A percentile compares a stretch with the other conserved stretches of the same genome.
Evolutionary conservation across 1,140 invertebrate genomes (phyloP).

Genomic region (Brachystomella parvula): DNA sequence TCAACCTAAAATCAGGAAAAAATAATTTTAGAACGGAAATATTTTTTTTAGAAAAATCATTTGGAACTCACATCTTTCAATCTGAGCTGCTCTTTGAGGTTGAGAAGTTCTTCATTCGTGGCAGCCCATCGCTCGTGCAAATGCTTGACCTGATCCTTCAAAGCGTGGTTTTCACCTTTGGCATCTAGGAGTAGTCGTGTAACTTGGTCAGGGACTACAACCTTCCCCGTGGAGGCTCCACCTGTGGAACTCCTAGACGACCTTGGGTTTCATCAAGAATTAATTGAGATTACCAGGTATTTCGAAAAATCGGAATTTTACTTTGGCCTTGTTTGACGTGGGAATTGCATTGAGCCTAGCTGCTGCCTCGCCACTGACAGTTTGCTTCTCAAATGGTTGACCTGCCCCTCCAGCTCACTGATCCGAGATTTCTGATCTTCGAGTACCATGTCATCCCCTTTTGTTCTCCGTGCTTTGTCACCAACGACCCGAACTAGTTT

Average conservation of each 20-base stretch:
- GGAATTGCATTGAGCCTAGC: not conserved
- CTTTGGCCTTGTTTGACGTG: not conserved
- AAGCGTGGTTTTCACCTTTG: constrained; percentile 17
- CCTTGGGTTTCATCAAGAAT: not conserved
- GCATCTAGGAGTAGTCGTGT: constrained; percentile 18
- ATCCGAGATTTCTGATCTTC: constrained; percentile 22
- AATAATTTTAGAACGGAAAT: not conserved
- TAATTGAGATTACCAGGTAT: not conserved
- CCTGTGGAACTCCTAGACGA: not conserved
- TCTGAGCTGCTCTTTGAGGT: not conserved
- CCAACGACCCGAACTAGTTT: constrained; percentile 21
- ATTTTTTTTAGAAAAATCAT: not conserved
- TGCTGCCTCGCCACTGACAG: constrained; percentile 11
- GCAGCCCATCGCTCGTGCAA: not conserved
- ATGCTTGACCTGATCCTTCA: constrained; percentile 17
- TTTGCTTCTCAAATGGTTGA: constrained; percentile 13
- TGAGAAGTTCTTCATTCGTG: not conserved
- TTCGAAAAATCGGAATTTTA: no score
- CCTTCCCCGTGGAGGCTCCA: not conserved
- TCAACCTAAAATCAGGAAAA: not conserved
- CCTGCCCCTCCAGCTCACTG: constrained; percentile 14
- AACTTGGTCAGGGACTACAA: constrained; percentile 12
- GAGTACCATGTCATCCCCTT: constrained; percentile 13
- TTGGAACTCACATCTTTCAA: constrained; percentile 3
- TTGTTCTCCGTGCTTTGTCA: not conserved